Conservation (phyloP, 2,888 invertebrate genomes). For the Drosophila ustulata region DNA sequence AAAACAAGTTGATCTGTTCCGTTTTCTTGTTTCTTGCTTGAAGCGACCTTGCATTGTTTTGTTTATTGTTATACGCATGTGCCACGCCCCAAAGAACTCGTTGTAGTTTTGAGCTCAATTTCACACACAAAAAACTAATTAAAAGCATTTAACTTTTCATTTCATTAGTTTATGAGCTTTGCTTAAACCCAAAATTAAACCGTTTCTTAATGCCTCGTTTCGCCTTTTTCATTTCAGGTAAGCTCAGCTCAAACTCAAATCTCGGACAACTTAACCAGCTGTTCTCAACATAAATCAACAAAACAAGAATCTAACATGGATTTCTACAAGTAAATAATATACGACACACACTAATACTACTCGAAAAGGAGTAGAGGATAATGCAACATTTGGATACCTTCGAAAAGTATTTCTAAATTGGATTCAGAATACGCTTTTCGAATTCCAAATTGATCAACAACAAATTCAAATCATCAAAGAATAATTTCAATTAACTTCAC, state of each 20-base stretch:
- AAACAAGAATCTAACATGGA: constrained; percentile 6
- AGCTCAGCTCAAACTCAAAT: constrained; percentile 9
- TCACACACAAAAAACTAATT: constrained; percentile 17
- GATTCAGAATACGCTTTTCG: neutral
- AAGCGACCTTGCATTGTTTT: constrained; percentile 52
- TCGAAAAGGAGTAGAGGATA: constrained; percentile 4
- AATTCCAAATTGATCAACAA: too few relatives aligned
- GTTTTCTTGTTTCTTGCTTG: constrained; percentile 34
- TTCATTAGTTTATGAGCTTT: constrained; percentile 33
- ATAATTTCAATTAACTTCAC: too few relatives aligned
- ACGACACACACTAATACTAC: neutral
- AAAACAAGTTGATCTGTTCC: constrained; percentile 25
- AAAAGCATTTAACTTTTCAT: constrained; percentile 38
- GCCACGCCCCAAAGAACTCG: constrained; percentile 37
- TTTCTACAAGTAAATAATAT: neutral
- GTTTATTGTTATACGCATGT: neutral
- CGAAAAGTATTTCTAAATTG: neutral
- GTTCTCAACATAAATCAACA: constrained; percentile 40
- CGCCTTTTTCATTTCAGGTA: constrained; percentile 59
- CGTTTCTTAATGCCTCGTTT: constrained; percentile 46
- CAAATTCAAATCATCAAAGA: too few relatives aligned
- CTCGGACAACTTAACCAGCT: constrained; percentile 1
- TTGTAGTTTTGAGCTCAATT: constrained; percentile 4
- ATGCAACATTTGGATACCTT: constrained; percentile 1
- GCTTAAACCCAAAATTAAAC: constrained; percentile 32